These are phyloP conservation scores for Aurelia sp. DNA, from an alignment of 30 jellyfish, hydroid and myxozoan genomes.

Conservation along the genomic window DNA sequence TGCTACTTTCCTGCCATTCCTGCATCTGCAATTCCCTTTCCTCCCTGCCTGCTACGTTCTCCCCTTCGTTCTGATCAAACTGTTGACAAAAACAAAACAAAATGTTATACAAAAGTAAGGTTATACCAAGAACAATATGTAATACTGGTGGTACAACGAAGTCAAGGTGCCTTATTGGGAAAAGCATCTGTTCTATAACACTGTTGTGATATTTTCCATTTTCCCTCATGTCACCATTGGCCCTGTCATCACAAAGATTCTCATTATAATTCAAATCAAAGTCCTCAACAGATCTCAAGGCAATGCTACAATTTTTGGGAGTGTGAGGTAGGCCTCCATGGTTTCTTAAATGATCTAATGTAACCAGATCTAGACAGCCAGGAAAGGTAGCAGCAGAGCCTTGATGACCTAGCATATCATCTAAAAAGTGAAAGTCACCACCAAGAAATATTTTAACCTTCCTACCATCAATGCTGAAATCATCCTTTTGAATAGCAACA, in stretches of 20 bases:
- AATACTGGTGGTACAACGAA: slow-evolving; percentile 48
- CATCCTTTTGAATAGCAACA: slow-evolving; percentile 37
- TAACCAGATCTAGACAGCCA: slow-evolving; percentile 15
- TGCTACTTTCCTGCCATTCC: slow-evolving; percentile 36
- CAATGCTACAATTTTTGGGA: slow-evolving; percentile 13
- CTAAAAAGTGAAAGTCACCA: too few species aligned
- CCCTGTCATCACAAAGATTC: slow-evolving; percentile 57
- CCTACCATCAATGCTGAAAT: slow-evolving; percentile 21
- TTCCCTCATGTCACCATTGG: slow-evolving; percentile 22
- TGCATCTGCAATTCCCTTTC: too few species aligned
- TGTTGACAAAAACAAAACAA: slow-evolving; percentile 1
- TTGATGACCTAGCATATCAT: too few species aligned
- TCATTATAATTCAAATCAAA: slow-evolving; percentile 31
- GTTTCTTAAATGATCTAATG: slow-evolving; percentile 11
- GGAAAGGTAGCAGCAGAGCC: slow-evolving; percentile 39
- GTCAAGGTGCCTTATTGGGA: slow-evolving; percentile 39
- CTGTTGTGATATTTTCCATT: slow-evolving; percentile 45
- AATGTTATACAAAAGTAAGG: slow-evolving; percentile 10
- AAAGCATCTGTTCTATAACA: slow-evolving; percentile 42
- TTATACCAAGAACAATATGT: slow-evolving; percentile 45
- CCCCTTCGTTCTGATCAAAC: slow-evolving; percentile 14
- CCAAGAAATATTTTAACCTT: slow-evolving; percentile 24
- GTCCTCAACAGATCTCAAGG: slow-evolving; percentile 37
- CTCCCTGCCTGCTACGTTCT: slow-evolving; percentile 13
- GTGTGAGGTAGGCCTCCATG: slow-evolving; percentile 40